Base-by-base conservation (phyloP, 2,113 vertebrate genomes). In the Ictidomys tridecemlineatus region DNA sequence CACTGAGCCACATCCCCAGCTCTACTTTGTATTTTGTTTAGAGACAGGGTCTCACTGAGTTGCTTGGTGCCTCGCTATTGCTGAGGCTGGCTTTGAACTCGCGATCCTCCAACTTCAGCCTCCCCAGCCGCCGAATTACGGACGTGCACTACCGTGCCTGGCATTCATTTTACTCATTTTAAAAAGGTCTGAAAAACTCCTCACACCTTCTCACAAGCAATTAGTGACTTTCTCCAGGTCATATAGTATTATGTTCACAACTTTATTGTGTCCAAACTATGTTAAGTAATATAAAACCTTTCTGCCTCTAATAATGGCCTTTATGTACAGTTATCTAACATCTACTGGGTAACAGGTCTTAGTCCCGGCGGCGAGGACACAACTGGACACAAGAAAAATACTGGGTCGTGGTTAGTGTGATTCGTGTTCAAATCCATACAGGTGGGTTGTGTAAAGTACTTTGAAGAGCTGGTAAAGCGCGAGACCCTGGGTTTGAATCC, bases 201-300 rank as follows among this genome's bases (percentile, higher is more conserved):
- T 51, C 24, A 61, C 77, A 37, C 24, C 74, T 94, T n/a, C 58
- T 95, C 42, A 32, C 16, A 95, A 86, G 73, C 61, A 20, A 37
- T 72, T 83, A 76, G 85, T 78, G 37, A 78, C 13, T 22, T 89
- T 4, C 70, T 89, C 83, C 79, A 58, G n/a, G 28, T 63, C 48
- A 70, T 73, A 63, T 1, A 45, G 37, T 18, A 74, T 51, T 34
- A 76, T 79, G 70, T 78, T 80, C 26, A 39, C 65, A 77, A 76
- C 12, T 76, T 48, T 58, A 12, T 78, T 65, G 69, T 7, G 63
- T 74, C 74, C 42, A 72, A 76, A 90, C 28, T 73, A 87, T 42
- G 17, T 88, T 53, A 91, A 91, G 70, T 51, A 72, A 80, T 89
- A 67, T 86, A 87, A 93, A 86, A 45, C 11, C 51, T 37, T 80